Evolutionary conservation across 2,888 invertebrate genomes (phyloP).

Genomic region (Ennomos erosarius): DNA sequence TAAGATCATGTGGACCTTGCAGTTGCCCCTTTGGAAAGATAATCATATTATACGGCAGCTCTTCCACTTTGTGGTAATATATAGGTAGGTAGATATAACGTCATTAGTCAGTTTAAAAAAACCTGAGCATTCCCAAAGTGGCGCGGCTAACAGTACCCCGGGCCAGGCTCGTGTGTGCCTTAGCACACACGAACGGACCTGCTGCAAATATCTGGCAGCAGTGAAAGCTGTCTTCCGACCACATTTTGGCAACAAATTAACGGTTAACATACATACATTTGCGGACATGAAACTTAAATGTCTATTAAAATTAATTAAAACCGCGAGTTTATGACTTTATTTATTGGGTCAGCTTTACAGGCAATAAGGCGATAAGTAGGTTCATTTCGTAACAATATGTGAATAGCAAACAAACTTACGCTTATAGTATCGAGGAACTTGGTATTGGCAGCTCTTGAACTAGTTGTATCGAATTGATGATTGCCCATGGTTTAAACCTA

Average conservation of each 20-base stretch:
- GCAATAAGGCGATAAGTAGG: background rate
- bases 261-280: conserved; percentile 5
- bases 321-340: background rate
- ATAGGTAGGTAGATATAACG: too few relatives aligned
- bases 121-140: background rate
- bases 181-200: conserved; percentile 1
- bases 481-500: too few relatives aligned
- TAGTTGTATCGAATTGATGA: too few relatives aligned
- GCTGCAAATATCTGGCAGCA: conserved; percentile 13
- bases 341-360: too few relatives aligned
- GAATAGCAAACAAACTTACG: background rate
- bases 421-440: too few relatives aligned
- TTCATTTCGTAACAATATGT: background rate
- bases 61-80: too few relatives aligned
- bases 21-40: too few relatives aligned
- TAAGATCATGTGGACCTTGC: too few relatives aligned
- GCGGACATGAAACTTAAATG: conserved; percentile 2
- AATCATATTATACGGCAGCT: too few relatives aligned
- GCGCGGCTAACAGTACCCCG: conserved; percentile 11
- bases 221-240: conserved; percentile 11
- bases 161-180: too few relatives aligned
- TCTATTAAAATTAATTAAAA: background rate
- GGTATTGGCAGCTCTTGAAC: too few relatives aligned
- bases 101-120: too few relatives aligned
- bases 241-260: conserved; percentile 11